Base-by-base conservation (phyloP, 2,113 vertebrate genomes). In the Ptilonorhynchus violaceus region DNA sequence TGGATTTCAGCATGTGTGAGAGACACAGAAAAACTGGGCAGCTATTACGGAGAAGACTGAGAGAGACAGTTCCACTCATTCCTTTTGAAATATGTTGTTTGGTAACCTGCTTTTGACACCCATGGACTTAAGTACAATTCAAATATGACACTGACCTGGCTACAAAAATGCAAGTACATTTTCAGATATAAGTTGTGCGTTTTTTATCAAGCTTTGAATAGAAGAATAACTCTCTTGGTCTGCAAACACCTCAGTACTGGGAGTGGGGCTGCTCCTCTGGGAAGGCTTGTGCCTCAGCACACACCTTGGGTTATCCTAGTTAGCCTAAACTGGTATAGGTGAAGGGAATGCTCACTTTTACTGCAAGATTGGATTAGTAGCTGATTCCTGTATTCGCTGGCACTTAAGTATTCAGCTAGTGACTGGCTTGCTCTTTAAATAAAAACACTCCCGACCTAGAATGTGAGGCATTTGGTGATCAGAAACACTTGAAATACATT, bases 341-440 rank as follows among this genome's bases (percentile, higher is more conserved):
- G 41, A 87, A 78, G 19, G 27, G 55, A 69, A 49, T 7, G 16
- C 13, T 80, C 46, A n/a, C 25, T 69, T 66, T 28, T 53, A 68
- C 35, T 18, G 7, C 35, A 62, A 75, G 27, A 66, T 0, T 27
- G 14, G 27, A 6, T 15, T 55, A 60, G 37, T 4, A 92, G 31
- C 19, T 0, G 1, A 74, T 42, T 77, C 28, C 31, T 67, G 20
- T 28, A 70, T 44, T 62, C 2, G 3, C 52, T 82, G 0, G 0
- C 42, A 41, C 31, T 77, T 33, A 23, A 42, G 19, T 37, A 37
- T 81, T 74, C 35, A 86, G 6, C 50, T 52, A 44, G 3, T 46
- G 22, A 81, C 4, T 42, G 41, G 24, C 21, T 58, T 39, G 17
- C 13, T 56, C 15, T 62, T 74, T 64, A 74, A 69, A 93, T 56